Percentiles rank a stretch among this genome's conserved stretches.
Conservation (phyloP, 2,113 vertebrate genomes). For the Romanogobio albipinnatus region DNA sequence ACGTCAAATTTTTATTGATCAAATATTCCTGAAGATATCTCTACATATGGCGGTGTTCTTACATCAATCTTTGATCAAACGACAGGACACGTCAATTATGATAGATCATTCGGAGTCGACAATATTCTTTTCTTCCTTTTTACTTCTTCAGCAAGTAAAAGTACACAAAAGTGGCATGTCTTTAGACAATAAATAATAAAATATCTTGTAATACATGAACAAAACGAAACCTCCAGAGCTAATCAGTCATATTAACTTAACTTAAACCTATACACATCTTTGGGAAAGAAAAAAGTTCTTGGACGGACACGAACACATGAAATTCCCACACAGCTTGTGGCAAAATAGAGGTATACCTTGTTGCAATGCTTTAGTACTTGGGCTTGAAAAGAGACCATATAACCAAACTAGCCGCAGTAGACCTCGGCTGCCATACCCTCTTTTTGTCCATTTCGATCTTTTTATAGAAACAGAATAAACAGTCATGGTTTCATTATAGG, state of each 20-base stretch:
- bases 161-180: conserved; percentile 98
- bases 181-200: conserved; percentile 99
- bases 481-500: conserved; percentile 71
- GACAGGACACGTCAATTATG: conserved; percentile 81
- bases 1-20: conserved; percentile 84
- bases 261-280: conserved; percentile 96
- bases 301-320: conserved; percentile 89
- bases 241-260: conserved; percentile 85
- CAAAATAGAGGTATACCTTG: conserved; percentile 99
- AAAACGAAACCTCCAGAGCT: conserved; percentile 78
- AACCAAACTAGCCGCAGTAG: conserved; percentile 67
- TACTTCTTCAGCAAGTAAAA: conserved; percentile 94
- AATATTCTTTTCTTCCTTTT: conserved; percentile 83
- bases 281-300: conserved; percentile 83
- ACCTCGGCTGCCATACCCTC: conserved; percentile 62
- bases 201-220: conserved; percentile 94
- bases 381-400: conserved; percentile 79
- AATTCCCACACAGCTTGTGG: conserved; percentile 88
- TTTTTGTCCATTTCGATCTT: conserved; percentile 75
- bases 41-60: conserved; percentile 85
- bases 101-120: conserved; percentile 87
- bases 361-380: conserved; percentile 92
- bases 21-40: conserved; percentile 85
- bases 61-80: conserved; percentile 80
- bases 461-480: conserved; percentile 78